Evolutionary conservation across 2,888 invertebrate genomes (phyloP).

Genomic region (Nasonia oneida): DNA sequence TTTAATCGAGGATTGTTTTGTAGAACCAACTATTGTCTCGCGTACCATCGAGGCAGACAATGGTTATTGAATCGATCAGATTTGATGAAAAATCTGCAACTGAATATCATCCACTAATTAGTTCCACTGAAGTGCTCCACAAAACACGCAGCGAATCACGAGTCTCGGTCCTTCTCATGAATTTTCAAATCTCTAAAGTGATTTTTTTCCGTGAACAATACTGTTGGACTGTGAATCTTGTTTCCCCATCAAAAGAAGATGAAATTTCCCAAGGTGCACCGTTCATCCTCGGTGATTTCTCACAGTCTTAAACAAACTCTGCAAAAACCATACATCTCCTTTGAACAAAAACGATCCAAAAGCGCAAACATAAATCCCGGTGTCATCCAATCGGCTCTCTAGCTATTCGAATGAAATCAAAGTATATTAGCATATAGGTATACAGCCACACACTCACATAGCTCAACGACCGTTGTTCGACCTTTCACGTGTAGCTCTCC

Average conservation of each 20-base stretch:
- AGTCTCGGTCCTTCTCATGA: too few species aligned
- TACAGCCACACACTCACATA: neutral
- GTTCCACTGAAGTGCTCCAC: neutral
- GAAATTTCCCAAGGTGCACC: neutral
- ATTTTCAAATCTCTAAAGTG: neutral
- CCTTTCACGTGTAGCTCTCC: neutral
- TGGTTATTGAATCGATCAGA: neutral
- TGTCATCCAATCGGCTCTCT: neutral
- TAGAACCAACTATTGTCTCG: neutral
- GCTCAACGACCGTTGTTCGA: conserved; percentile 11
- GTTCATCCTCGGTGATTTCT: neutral
- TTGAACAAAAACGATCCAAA: neutral
- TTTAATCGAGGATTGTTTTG: neutral
- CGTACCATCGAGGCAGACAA: neutral
- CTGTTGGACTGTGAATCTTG: neutral
- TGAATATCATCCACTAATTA: neutral
- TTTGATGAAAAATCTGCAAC: neutral
- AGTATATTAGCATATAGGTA: neutral
- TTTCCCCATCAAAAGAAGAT: neutral
- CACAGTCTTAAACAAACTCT: neutral
- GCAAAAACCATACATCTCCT: neutral
- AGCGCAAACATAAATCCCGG: conserved; percentile 1
- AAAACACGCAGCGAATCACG: too few species aligned
- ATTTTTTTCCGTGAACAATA: neutral
- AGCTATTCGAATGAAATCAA: neutral